Evolutionary conservation across 2,797 vertebrate species (phyloP).

Genomic region (Aphelocoma californica): DNA sequence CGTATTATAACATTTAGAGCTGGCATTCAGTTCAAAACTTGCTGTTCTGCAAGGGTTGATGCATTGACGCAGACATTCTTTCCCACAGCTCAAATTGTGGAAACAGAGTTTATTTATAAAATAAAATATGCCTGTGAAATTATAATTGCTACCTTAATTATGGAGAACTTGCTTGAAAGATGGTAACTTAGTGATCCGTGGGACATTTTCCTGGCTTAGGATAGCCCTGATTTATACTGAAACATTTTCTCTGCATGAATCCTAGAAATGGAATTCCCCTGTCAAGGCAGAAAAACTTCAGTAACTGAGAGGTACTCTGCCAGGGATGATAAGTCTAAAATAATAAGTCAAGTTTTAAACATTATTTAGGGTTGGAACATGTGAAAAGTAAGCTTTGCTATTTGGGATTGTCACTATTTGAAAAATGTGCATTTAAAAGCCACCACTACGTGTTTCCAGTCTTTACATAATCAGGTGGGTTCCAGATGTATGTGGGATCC

Average conservation of each 20-base stretch:
- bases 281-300: background rate
- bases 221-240: background rate
- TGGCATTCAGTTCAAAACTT: constrained; percentile 26
- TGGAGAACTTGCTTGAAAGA: constrained; percentile 1
- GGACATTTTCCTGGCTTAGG: constrained; percentile 22
- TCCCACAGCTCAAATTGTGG: constrained; percentile 41
- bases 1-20: background rate
- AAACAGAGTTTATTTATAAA: constrained; percentile 52
- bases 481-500: background rate
- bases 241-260: background rate
- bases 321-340: background rate
- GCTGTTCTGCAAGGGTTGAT: background rate
- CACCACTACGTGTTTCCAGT: background rate
- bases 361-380: background rate
- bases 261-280: constrained; percentile 17
- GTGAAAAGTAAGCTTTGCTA: background rate
- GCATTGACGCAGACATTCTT: constrained; percentile 7
- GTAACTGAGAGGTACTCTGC: background rate
- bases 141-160: constrained; percentile 54
- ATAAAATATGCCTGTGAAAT: constrained; percentile 41
- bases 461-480: background rate
- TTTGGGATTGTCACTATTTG: background rate
- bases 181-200: background rate
- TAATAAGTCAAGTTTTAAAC: background rate
- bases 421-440: background rate